phyloP scores from a whole-genome alignment of 2,888 invertebrate genomes.

The Autographa pulchrina region DNA sequence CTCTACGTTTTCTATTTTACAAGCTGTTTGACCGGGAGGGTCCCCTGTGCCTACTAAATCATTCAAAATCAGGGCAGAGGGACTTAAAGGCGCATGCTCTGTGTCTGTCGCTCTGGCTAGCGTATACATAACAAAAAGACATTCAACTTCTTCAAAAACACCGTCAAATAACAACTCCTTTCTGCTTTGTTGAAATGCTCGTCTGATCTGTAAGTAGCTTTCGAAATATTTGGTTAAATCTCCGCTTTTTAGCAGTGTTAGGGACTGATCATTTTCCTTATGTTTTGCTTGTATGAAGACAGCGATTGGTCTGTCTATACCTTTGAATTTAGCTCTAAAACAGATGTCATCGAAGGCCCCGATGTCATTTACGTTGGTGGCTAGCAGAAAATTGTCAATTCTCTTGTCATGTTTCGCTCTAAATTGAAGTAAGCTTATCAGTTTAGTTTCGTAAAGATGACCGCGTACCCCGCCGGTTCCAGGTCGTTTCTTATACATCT shows the following conservation, averaged over 20 bases:
- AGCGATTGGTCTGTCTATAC: slow-evolving; percentile 15
- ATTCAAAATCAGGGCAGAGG: slow-evolving; percentile 7
- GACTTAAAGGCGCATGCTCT: background rate
- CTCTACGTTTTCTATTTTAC: slow-evolving; percentile 15
- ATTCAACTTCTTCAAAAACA: slow-evolving; percentile 25
- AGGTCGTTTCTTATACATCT: slow-evolving; percentile 32
- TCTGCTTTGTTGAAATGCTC: slow-evolving; percentile 15
- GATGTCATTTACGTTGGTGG: slow-evolving; percentile 41
- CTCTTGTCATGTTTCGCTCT: slow-evolving; percentile 26
- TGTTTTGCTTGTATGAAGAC: slow-evolving; percentile 48
- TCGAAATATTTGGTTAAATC: slow-evolving; percentile 32
- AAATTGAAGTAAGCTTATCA: slow-evolving; percentile 45
- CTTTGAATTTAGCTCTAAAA: slow-evolving; percentile 31
- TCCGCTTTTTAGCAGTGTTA: slow-evolving; percentile 19
- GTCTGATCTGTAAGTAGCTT: slow-evolving; percentile 35
- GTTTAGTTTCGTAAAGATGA: slow-evolving; percentile 46
- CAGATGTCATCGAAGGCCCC: slow-evolving; percentile 51
- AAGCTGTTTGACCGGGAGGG: background rate
- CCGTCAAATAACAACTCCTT: slow-evolving; percentile 27
- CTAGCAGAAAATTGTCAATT: slow-evolving; percentile 43
- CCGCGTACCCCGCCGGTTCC: slow-evolving; percentile 44
- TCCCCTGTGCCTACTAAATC: slow-evolving; percentile 34
- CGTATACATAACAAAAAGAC: slow-evolving; percentile 44
- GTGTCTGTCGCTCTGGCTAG: slow-evolving; percentile 24
- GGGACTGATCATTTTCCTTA: slow-evolving; percentile 17